A percentile compares a stretch with the other conserved stretches of the same genome.
phyloP scores from a whole-genome alignment of 2,888 invertebrate species.

The Agelastica alni region DNA sequence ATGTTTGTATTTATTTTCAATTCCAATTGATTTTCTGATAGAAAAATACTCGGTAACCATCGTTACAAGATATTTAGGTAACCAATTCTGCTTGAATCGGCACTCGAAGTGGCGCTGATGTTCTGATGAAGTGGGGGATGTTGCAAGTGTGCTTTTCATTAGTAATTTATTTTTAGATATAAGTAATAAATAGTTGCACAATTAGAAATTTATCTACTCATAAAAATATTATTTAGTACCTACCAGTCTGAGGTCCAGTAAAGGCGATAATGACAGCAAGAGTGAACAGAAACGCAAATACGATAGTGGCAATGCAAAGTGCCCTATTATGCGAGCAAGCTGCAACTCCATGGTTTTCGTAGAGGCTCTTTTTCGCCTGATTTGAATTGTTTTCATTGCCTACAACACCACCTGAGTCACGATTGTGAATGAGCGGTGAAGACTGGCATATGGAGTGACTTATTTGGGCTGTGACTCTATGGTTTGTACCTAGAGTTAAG shows the following conservation, averaged over 20 bases:
- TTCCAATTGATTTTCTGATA: too few species aligned
- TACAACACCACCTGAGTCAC: conserved; percentile 59
- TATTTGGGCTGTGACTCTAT: conserved; percentile 47
- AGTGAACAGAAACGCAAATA: conserved; percentile 78
- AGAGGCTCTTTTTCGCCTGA: conserved; percentile 68
- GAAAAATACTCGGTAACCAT: too few species aligned
- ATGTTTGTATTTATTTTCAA: too few species aligned
- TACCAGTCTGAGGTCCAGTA: conserved; percentile 85
- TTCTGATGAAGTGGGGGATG: too few species aligned
- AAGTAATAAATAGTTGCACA: too few species aligned
- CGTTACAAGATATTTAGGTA: too few species aligned
- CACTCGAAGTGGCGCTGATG: too few species aligned
- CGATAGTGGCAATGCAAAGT: conserved; percentile 76
- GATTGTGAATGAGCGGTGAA: conserved; percentile 54
- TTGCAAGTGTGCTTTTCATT: too few species aligned
- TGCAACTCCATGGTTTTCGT: conserved; percentile 77
- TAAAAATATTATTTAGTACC: too few species aligned
- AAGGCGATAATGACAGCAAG: conserved; percentile 88
- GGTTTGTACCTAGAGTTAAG: conserved; percentile 37
- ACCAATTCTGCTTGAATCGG: too few species aligned
- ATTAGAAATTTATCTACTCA: too few species aligned
- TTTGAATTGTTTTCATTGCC: conserved; percentile 66
- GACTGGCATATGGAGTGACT: conserved; percentile 48
- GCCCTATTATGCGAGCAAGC: conserved; percentile 88
- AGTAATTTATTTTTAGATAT: too few species aligned